Conservation (phyloP, 2,113 vertebrate genomes). For the Onychorhynchus coronatus region DNA sequence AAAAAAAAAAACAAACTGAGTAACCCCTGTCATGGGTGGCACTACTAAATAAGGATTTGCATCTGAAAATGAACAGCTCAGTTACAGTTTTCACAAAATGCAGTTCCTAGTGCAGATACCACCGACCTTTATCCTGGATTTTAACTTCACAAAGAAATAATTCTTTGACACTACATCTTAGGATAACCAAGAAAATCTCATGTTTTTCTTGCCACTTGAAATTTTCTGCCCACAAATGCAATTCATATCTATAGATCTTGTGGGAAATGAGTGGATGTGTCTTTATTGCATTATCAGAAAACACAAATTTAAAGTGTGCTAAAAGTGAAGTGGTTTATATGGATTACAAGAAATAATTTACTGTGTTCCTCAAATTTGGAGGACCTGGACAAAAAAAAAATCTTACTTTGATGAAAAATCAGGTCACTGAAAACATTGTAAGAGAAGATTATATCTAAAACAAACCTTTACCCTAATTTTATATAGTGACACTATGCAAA, state of each 20-base stretch:
- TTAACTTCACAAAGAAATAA: not conserved
- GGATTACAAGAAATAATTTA: not conserved
- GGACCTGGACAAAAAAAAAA: not conserved
- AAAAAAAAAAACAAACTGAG: not conserved
- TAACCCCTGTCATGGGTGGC: not conserved
- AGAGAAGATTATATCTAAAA: not conserved
- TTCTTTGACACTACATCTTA: not conserved
- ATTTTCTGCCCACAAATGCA: not conserved
- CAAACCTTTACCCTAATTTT: not conserved
- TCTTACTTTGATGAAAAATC: not conserved
- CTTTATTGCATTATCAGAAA: not conserved
- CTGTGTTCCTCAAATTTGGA: not conserved
- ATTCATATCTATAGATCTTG: not conserved
- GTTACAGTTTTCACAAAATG: not conserved
- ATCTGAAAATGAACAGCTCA: not conserved
- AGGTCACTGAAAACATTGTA: not conserved
- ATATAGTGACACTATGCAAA: not conserved
- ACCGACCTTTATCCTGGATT: not conserved
- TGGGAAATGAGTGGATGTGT: not conserved
- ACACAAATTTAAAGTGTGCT: not conserved
- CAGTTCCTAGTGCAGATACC: not conserved
- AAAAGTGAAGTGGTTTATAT: not conserved
- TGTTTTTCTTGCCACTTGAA: not conserved
- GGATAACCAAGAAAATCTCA: not conserved
- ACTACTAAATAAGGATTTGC: not conserved